Base-by-base conservation (phyloP, 2,113 vertebrate genomes). In the Seriola rivoliana region DNA sequence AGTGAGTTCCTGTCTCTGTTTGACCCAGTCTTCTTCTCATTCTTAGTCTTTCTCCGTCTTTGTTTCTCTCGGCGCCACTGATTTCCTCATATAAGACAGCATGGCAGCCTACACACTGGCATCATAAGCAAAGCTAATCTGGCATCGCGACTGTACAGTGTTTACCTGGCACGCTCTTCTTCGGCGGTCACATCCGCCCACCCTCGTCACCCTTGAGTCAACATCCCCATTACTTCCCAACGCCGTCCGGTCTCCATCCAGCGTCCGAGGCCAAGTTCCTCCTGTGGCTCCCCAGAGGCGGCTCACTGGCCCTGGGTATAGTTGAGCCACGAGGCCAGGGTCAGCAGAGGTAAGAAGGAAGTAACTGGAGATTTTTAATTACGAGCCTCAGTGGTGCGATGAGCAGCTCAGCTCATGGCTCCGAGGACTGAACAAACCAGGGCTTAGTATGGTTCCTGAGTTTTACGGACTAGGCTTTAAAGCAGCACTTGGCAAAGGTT, bases 351-450 rank as follows among this genome's bases (percentile, higher is more conserved):
- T 90, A 92, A 90, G 70, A 52, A 81, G 72, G 79, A 89, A 82
- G 90, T 90, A 94, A 92, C 82, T 81, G 78, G 81, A 90, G 84
- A 88, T 87, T 91, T 93, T 92, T 91, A 81, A 91, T 91, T 93
- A 89, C 66, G 78, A 86, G 88, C 88, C 88, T 88, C 85, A 87
- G 87, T 86, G 88, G 89, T 88, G 88, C 80, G 80, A 93, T 87
- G 81, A 85, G 88, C 75, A 90, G 73, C 82, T 87, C 78, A 19
- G 65, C 85, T 85, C 78, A 16, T 72, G 79, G 85, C 87, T 83
- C 36, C 8, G 4, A 81, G 42, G 64, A 63, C 65, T 32, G 73
- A 80, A 73, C 84, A 71, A 84, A 81, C 77, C 54, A 8, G 75
- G 60, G 81, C 81, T 86, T 75, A 85, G 58, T n/a, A 65, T 16